Percentiles rank a stretch among this genome's conserved stretches.
These are phyloP conservation scores for Chelonia mydas DNA, from an alignment of 2,797 vertebrate species.

Conservation along the genomic window DNA sequence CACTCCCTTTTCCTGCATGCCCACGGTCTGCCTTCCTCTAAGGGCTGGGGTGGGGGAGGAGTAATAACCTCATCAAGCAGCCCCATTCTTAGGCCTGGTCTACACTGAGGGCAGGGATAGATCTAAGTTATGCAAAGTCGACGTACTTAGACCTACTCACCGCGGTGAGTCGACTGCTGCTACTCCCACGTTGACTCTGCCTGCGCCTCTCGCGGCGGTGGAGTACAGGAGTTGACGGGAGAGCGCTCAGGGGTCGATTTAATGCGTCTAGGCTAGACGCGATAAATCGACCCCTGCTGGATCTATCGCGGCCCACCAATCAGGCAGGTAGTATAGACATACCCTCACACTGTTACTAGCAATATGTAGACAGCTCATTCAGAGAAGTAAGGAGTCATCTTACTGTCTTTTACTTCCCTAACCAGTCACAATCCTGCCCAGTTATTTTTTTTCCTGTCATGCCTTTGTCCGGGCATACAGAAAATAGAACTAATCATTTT, in stretches of 20 bases:
- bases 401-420: not conserved
- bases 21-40: not conserved
- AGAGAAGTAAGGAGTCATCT: not conserved
- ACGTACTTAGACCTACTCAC: too few relatives aligned
- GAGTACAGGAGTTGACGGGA: too few relatives aligned
- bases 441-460: not conserved
- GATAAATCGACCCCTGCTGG: too few relatives aligned
- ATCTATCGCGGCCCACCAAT: too few relatives aligned
- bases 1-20: not conserved
- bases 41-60: not conserved
- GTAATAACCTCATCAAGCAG: constrained; percentile 29
- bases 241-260: too few relatives aligned
- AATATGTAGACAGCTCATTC: not conserved
- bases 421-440: not conserved
- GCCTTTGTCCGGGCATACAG: not conserved
- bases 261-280: too few relatives aligned
- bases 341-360: not conserved
- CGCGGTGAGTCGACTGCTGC: too few relatives aligned
- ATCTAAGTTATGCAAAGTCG: too few relatives aligned
- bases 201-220: too few relatives aligned
- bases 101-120: too few relatives aligned
- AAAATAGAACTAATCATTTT: constrained; percentile 9
- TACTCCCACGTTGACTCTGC: too few relatives aligned
- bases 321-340: too few relatives aligned
- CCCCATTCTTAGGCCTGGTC: not conserved